These are phyloP conservation scores for Gorilla gorilla DNA, from an alignment of 2,113 vertebrate species.

Conservation along the genomic window DNA sequence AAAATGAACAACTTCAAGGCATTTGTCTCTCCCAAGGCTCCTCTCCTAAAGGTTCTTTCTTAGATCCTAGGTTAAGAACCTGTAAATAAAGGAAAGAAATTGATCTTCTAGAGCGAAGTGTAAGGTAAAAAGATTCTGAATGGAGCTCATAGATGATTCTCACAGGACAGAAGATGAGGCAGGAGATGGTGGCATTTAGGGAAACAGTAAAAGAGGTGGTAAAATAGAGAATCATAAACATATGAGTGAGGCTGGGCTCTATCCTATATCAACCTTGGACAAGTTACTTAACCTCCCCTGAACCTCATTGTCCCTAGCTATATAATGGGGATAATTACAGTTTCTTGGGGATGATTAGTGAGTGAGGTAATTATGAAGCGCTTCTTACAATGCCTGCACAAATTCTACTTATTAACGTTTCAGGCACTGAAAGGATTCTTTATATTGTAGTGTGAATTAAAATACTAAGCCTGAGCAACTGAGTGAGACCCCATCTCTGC, in stretches of 20 bases:
- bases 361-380: neutral
- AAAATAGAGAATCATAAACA: neutral
- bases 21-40: neutral
- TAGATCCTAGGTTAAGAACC: neutral
- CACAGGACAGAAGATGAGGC: neutral
- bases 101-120: neutral
- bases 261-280: neutral
- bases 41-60: neutral
- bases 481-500: no score
- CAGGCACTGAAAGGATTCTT: neutral
- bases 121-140: neutral
- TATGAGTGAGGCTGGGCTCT: neutral
- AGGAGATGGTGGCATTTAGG: neutral
- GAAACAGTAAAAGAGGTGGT: neutral
- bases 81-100: neutral
- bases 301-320: neutral
- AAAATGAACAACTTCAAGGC: constrained; percentile 31
- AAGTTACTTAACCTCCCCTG: neutral
- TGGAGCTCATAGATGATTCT: neutral
- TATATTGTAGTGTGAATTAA: neutral
- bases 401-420: neutral
- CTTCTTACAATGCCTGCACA: neutral
- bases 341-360: neutral
- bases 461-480: no score
- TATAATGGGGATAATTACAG: neutral